Evolutionary conservation across 2,797 vertebrate species (phyloP), one percentile per base, ranked within the genome.

Genomic region (Argentina silus): DNA sequence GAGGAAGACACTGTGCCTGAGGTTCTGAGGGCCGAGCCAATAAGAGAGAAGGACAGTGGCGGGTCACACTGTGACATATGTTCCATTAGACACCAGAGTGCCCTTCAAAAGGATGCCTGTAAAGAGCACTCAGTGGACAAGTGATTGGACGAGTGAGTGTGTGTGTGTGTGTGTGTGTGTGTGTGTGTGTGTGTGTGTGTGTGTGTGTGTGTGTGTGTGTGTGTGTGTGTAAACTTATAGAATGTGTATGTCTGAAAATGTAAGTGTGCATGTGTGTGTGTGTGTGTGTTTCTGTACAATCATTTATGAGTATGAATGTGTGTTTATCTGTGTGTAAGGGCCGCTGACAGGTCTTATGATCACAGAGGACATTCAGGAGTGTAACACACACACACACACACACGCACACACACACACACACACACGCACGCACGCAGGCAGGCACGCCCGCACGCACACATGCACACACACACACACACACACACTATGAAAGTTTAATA

Each of bases 61-160:
- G 81, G 84, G 88, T 87, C 87, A 84, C 79, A 64, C 45, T 55
- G 69, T 85, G 83, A 75, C 83, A 75, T 77, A 82, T 75, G 81
- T 87, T 82, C 84, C 85, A 76, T 27, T 78, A 82, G 81, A 83
- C 74, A 72, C 63, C 67, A 0, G 53, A 81, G 80, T 36, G 69
- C 55, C 81, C 47, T 53, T 86, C 81, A 72, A 72, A n/a, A 81
- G 67, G 42, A 80, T 70, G 64, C 69, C 67, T 51, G 76, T n/a
- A 75, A 65, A 74, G 68, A 67, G 61, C 77, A 82, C 62, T 73
- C 48, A 55, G 12, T 55, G 66, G 12, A 55, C 23, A 1, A 55
- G 48, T 23, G 68, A 60, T 21, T 50, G 21, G 21, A 43, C 12
- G 14, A 48, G 44, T 10, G 21, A 45, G 19, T 36, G 69, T 42